A percentile compares a stretch with the other conserved stretches of the same genome.
phyloP scores from a whole-genome alignment of 1,140 invertebrate genomes.

The Drosophila burlai region DNA sequence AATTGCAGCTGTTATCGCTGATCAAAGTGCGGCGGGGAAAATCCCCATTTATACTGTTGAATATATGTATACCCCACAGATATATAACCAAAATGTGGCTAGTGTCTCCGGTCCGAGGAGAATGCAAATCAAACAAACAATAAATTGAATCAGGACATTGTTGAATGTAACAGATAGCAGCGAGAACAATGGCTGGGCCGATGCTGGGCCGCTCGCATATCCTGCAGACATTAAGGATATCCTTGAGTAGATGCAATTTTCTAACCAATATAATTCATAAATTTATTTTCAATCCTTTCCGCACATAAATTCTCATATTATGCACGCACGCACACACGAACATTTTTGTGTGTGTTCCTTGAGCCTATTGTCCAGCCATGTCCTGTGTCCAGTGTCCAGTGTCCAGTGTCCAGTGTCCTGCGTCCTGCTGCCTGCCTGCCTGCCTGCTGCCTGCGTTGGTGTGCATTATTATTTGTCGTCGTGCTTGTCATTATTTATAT shows the following conservation, averaged over 20 bases:
- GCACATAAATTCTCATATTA: slow-evolving; percentile 85
- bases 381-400: slow-evolving; percentile 29
- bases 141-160: slow-evolving; percentile 77
- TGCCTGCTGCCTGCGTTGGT: slow-evolving; percentile 36
- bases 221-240: slow-evolving; percentile 83
- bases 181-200: slow-evolving; percentile 10
- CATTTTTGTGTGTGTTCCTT: slow-evolving; percentile 32
- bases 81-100: slow-evolving; percentile 18
- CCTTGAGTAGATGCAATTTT: slow-evolving; percentile 85
- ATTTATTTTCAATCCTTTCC: slow-evolving; percentile 85
- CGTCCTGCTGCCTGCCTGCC: slow-evolving; percentile 11
- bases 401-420: not conserved
- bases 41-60: not conserved
- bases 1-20: slow-evolving; percentile 74
- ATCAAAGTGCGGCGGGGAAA: slow-evolving; percentile 34
- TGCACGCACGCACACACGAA: slow-evolving; percentile 56
- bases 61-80: slow-evolving; percentile 3
- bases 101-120: slow-evolving; percentile 26
- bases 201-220: slow-evolving; percentile 62
- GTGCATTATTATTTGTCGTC: slow-evolving; percentile 84
- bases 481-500: slow-evolving; percentile 85
- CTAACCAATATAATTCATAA: slow-evolving; percentile 85
- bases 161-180: slow-evolving; percentile 59
- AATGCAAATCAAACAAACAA: slow-evolving; percentile 83
- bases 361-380: slow-evolving; percentile 67